Evolutionary conservation across 2,113 vertebrate genomes (phyloP), one percentile per base, ranked within the genome.

Genomic region (Felis catus): DNA sequence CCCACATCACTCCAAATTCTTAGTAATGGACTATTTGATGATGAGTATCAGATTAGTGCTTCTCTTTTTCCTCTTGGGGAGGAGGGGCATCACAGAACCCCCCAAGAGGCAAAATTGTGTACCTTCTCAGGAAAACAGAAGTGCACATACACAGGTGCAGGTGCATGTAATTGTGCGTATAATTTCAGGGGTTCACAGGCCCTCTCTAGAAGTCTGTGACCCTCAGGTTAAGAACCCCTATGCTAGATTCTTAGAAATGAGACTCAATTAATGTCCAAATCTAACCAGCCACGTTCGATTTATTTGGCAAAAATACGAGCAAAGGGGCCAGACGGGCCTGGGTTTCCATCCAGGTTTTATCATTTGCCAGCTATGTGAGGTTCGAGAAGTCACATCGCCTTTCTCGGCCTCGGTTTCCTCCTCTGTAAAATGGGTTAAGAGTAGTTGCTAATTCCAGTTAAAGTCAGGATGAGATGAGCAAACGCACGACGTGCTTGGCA

Each of bases 351-450:
- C 31, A 96, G 31, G 39, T 79, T 94, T 95, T 76, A 88, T 61
- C 18, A 58, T 84, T 61, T 68, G 1, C 65, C 89, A 51, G 41
- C 78, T 63, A 7, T 65, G 12, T 55, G 31, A 97, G 33, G 41
- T 66, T 74, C 65, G 15, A 83, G 45, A 97, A 71, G 31, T 90
- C 78, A 94, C 95, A 33, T 11, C 31, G 0, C 5, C 19, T 78
- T 27, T 79, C 91, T 91, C 13, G 1, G 68, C 61, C 96, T 95
- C 36, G 25, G 86, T 90, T 87, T 94, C 45, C 76, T 92, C 73
- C 78, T 82, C 90, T 88, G 65, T 84, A 90, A 95, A 98, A 97
- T 79, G 70, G 55, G 65, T 82, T 87, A 78, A 89, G 55, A 84
- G 63, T 15, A 78, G 70, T 55, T 78, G 85, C 31, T 93, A 61